A percentile compares a stretch with the other conserved stretches of the same genome.
These are phyloP conservation scores for Myoxocephalus aenaeus DNA, from an alignment of 2,797 vertebrate genomes.

Conservation along the genomic window DNA sequence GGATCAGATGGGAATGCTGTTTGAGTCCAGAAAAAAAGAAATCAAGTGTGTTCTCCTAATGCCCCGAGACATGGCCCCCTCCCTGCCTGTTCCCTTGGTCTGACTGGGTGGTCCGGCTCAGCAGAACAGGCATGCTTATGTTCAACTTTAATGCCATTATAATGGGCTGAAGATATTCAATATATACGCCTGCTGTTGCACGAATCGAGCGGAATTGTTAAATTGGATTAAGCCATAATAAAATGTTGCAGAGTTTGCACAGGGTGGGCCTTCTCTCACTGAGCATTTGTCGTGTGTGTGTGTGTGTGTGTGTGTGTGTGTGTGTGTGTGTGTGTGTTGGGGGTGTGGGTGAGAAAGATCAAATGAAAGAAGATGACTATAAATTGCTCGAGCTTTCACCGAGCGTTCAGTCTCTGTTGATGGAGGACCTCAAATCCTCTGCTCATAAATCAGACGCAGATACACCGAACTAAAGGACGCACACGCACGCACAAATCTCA, in stretches of 20 bases:
- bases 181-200: slow-evolving; percentile 70
- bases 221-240: slow-evolving; percentile 81
- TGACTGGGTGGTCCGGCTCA: slow-evolving; percentile 83
- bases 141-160: slow-evolving; percentile 83
- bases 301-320: slow-evolving; percentile 17
- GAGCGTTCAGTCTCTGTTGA: slow-evolving; percentile 44
- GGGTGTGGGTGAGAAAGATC: slow-evolving; percentile 13
- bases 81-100: slow-evolving; percentile 71
- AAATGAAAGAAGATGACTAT: slow-evolving; percentile 45
- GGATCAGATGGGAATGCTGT: slow-evolving; percentile 85
- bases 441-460: slow-evolving; percentile 51
- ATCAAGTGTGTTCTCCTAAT: slow-evolving; percentile 83
- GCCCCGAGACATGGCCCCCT: slow-evolving; percentile 78
- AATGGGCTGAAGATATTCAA: slow-evolving; percentile 78
- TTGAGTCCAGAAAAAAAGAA: slow-evolving; percentile 84
- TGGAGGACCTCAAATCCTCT: slow-evolving; percentile 46
- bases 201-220: slow-evolving; percentile 69
- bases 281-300: slow-evolving; percentile 17
- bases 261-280: slow-evolving; percentile 51
- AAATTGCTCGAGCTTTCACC: slow-evolving; percentile 55
- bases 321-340: slow-evolving; percentile 19
- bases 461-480: slow-evolving; percentile 17
- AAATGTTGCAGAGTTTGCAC: slow-evolving; percentile 79
- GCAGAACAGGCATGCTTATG: slow-evolving; percentile 79
- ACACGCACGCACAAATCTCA: neutral